Conservation (phyloP, 2,888 invertebrate genomes). For the Trichopoda pennipes region DNA sequence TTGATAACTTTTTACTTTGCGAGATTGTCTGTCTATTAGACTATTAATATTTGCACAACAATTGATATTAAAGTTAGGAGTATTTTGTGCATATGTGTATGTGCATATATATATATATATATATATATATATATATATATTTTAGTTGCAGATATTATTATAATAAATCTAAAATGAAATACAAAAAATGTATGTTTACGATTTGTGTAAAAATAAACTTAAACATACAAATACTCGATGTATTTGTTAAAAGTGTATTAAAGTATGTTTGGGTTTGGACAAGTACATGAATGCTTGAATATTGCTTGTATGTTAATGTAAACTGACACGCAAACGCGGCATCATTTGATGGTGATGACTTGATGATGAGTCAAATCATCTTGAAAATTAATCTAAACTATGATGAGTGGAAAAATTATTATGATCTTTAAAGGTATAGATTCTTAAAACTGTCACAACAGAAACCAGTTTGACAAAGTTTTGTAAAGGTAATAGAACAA, state of each 20-base stretch:
- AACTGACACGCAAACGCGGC: constrained; percentile 67
- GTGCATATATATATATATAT: neutral
- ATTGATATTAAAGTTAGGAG: constrained; percentile 21
- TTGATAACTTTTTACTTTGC: constrained; percentile 9
- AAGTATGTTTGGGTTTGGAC: neutral
- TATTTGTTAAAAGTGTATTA: constrained; percentile 10
- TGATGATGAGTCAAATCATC: constrained; percentile 65
- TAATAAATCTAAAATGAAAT: constrained; percentile 25
- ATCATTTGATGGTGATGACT: constrained; percentile 67
- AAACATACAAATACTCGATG: neutral
- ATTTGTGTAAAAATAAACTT: neutral
- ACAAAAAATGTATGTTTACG: neutral
- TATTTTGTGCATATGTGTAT: neutral
- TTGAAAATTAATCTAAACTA: constrained; percentile 54
- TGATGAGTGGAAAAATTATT: constrained; percentile 7
- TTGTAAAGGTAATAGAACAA: no score
- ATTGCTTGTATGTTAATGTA: constrained; percentile 55
- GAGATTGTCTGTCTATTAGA: constrained; percentile 28
- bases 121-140: no score
- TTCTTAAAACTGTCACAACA: neutral
- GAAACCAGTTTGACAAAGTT: no score
- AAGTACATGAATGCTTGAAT: neutral
- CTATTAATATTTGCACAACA: constrained; percentile 37
- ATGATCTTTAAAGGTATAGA: constrained; percentile 8
- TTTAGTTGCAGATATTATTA: no score